Percentiles rank a stretch among this genome's conserved stretches.
Evolutionary conservation across 2,888 invertebrate species (phyloP).

Genomic region (Taphrorychus bicolor): DNA sequence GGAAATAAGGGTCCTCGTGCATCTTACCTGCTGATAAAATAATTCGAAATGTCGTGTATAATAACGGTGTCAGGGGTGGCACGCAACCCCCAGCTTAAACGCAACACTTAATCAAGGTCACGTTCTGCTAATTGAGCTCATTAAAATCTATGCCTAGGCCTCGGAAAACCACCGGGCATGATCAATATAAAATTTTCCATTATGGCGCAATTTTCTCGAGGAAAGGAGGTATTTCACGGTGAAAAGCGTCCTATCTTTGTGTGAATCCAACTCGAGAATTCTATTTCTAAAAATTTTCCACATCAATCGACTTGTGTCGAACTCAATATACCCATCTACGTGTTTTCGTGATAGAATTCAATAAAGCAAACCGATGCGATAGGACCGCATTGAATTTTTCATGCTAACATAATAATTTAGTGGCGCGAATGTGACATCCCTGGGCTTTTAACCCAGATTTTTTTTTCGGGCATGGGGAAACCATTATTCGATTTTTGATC

Average conservation of each 20-base stretch:
- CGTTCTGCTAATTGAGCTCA: slow-evolving; percentile 39
- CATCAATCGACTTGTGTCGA: background rate
- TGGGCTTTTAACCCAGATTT: background rate
- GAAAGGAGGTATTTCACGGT: background rate
- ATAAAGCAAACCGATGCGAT: background rate
- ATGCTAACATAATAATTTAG: slow-evolving; percentile 8
- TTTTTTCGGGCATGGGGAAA: background rate
- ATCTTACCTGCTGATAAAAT: slow-evolving; percentile 61
- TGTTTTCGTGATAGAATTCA: background rate
- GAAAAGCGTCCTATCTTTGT: background rate
- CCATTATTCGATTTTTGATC: slow-evolving; percentile 25
- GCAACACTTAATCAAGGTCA: slow-evolving; percentile 56
- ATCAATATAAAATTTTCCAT: no score
- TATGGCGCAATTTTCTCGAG: no score
- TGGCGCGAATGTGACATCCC: background rate
- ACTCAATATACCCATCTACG: background rate
- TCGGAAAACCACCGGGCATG: no score
- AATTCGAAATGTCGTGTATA: slow-evolving; percentile 62
- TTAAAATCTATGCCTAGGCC: slow-evolving; percentile 22
- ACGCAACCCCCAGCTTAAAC: slow-evolving; percentile 55
- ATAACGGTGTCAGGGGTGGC: slow-evolving; percentile 56
- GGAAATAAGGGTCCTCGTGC: slow-evolving; percentile 62
- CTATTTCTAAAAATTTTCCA: background rate
- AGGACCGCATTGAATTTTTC: background rate
- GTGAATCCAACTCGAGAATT: background rate